Evolutionary conservation across 1,140 invertebrate species (phyloP).

Genomic region (Drosophila sp.): DNA sequence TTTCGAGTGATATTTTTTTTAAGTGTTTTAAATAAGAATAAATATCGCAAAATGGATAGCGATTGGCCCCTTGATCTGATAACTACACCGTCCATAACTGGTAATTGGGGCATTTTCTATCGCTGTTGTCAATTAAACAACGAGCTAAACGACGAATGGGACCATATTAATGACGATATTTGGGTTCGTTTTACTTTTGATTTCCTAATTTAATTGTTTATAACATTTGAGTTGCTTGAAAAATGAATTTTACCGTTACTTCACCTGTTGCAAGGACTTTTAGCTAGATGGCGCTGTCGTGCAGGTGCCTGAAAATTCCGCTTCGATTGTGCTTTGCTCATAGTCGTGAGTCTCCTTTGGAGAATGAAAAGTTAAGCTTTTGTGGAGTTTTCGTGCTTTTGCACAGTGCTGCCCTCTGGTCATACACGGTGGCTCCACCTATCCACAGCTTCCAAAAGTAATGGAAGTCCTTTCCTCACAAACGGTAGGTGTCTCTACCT

Average conservation of each 20-base stretch:
- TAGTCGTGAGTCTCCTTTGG: no score
- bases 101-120: slow-evolving; percentile 51
- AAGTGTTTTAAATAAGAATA: slow-evolving; percentile 2
- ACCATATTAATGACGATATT: slow-evolving; percentile 44
- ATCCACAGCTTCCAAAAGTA: not conserved
- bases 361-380: no score
- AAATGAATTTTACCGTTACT: not conserved
- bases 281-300: slow-evolving; percentile 29
- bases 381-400: no score
- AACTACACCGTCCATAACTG: slow-evolving; percentile 22
- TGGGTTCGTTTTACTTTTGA: slow-evolving; percentile 51
- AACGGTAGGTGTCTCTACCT: not conserved
- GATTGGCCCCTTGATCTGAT: slow-evolving; percentile 37
- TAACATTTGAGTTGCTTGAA: not conserved
- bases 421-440: not conserved
- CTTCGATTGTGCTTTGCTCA: no score
- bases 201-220: not conserved
- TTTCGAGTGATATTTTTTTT: slow-evolving; percentile 6
- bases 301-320: not conserved
- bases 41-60: slow-evolving; percentile 22
- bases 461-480: not conserved
- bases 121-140: slow-evolving; percentile 45
- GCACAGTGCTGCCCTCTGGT: no score
- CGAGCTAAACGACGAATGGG: slow-evolving; percentile 58
- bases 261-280: slow-evolving; percentile 22